These are phyloP conservation scores for Drosophila bocqueti DNA, from an alignment of 1,140 invertebrate genomes.

Conservation along the genomic window DNA sequence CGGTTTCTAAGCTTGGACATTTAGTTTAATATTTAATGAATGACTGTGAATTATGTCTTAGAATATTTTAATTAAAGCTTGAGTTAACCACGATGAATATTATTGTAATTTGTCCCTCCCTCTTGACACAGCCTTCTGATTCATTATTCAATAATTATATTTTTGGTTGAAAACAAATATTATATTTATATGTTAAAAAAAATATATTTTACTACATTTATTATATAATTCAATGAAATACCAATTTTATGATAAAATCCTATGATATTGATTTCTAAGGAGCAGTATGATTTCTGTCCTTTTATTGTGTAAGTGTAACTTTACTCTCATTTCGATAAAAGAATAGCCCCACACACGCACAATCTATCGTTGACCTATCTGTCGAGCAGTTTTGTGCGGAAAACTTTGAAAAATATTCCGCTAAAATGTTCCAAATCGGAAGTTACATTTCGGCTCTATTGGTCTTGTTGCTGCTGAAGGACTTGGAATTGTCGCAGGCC, in stretches of 20 bases:
- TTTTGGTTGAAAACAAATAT: no score
- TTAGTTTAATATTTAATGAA: no score
- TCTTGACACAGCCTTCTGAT: no score
- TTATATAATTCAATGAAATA: no score
- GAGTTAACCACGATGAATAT: background rate
- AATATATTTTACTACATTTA: no score
- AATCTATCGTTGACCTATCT: slow-evolving; percentile 2
- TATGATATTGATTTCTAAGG: no score
- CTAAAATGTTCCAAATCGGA: slow-evolving; percentile 60
- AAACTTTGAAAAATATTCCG: background rate
- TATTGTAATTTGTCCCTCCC: no score
- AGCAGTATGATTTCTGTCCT: no score
- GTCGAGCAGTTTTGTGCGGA: slow-evolving; percentile 20
- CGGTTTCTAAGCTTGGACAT: background rate
- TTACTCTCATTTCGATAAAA: background rate
- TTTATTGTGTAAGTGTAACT: background rate
- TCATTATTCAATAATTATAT: no score
- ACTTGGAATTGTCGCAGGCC: background rate
- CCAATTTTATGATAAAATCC: no score
- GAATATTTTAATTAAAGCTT: background rate
- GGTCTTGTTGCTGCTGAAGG: slow-evolving; percentile 1
- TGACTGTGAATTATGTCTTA: no score
- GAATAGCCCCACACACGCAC: background rate
- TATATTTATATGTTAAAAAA: no score
- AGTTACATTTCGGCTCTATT: background rate